Evolutionary conservation across 2,888 invertebrate genomes (phyloP).

Genomic region (Elegia similella): DNA sequence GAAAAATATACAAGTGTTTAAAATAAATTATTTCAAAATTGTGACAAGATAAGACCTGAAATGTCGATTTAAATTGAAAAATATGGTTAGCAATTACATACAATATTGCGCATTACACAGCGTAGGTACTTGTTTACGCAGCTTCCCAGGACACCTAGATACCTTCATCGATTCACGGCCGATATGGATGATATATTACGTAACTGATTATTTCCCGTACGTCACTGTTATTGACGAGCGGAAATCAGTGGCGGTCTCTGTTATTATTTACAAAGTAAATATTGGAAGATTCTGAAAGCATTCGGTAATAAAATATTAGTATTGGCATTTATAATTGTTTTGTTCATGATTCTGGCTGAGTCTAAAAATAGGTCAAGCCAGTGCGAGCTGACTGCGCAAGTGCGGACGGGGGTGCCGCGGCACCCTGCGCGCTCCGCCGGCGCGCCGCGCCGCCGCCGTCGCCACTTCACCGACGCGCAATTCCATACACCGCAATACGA

Average conservation of each 20-base stretch:
- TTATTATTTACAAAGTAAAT: not conserved
- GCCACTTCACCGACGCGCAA: slow-evolving; percentile 23
- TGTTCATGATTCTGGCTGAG: slow-evolving; percentile 27
- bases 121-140: slow-evolving; percentile 17
- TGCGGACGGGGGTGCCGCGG: slow-evolving; percentile 36
- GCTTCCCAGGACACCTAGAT: slow-evolving; percentile 22
- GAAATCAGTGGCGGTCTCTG: not conserved
- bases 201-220: not conserved
- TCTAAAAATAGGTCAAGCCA: slow-evolving; percentile 51
- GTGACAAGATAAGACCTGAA: too few relatives aligned
- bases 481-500: slow-evolving; percentile 45
- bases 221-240: not conserved
- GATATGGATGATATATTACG: slow-evolving; percentile 9
- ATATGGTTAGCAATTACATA: not conserved
- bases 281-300: not conserved
- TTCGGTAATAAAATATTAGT: not conserved
- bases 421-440: slow-evolving; percentile 28
- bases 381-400: slow-evolving; percentile 39
- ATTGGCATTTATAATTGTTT: not conserved
- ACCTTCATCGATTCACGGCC: slow-evolving; percentile 20
- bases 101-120: slow-evolving; percentile 4
- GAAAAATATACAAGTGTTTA: not conserved
- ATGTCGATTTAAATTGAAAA: too few relatives aligned
- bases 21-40: not conserved
- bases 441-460: slow-evolving; percentile 30